Evolutionary conservation across 2,113 vertebrate species (phyloP).

Genomic region (Nansenia antarctica): DNA sequence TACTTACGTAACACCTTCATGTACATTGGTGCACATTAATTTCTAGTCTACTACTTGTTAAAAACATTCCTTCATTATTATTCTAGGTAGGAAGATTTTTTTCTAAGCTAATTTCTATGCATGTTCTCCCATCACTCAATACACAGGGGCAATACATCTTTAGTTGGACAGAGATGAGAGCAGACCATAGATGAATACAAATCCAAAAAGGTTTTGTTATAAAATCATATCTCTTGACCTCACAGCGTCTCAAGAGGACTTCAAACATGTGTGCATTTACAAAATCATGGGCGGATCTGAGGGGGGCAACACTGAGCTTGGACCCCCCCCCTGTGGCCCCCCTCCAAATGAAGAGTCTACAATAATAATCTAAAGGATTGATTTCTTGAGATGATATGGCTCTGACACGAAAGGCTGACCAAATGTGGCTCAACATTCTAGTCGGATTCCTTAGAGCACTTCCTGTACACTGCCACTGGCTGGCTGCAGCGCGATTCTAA

Average conservation of each 20-base stretch:
- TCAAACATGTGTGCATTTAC: neutral
- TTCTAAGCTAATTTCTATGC: conserved; percentile 42
- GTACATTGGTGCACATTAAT: neutral
- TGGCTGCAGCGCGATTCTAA: too few species aligned
- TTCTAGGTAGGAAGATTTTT: conserved; percentile 36
- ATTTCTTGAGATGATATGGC: too few species aligned
- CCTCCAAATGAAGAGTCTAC: too few species aligned
- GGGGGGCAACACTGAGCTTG: too few species aligned
- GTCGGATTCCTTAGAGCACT: too few species aligned
- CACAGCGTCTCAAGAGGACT: neutral
- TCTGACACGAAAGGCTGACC: too few species aligned
- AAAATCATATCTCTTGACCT: conserved; percentile 42
- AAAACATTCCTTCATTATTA: conserved; percentile 27
- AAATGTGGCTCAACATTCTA: too few species aligned
- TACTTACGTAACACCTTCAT: too few species aligned
- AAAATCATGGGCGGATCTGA: too few species aligned
- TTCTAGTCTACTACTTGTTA: neutral
- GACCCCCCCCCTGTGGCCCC: too few species aligned
- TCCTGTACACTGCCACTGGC: too few species aligned
- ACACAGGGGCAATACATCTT: conserved; percentile 41
- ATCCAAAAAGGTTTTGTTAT: conserved; percentile 41
- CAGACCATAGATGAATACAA: conserved; percentile 51
- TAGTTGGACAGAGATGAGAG: conserved; percentile 41
- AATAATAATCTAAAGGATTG: too few species aligned
- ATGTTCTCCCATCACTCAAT: conserved; percentile 30